phyloP scores from a whole-genome alignment of 2,888 invertebrate genomes.

The Boloria euphrosyne region DNA sequence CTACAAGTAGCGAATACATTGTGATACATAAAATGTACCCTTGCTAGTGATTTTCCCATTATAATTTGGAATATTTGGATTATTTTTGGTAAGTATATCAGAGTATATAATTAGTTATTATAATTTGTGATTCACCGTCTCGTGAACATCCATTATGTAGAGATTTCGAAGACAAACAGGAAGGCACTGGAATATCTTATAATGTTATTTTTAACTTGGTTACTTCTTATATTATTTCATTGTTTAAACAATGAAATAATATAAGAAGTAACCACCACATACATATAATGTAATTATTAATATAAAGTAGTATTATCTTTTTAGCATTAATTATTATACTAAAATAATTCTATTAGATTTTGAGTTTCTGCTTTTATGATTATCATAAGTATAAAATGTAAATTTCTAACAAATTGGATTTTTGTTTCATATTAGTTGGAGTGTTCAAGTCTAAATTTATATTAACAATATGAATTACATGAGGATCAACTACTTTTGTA shows the following conservation, averaged over 20 bases:
- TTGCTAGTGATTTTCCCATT: conserved; percentile 56
- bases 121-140: conserved; percentile 62
- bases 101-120: conserved; percentile 60
- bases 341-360: no score
- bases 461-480: no score
- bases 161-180: conserved; percentile 41
- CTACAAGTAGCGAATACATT: conserved; percentile 58
- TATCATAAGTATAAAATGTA: no score
- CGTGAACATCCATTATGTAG: conserved; percentile 44
- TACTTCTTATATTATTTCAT: conserved; percentile 25
- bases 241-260: no score
- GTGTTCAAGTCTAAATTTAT: no score
- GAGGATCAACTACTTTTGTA: no score
- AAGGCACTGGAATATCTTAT: conserved; percentile 37
- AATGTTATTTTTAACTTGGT: conserved; percentile 24
- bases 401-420: no score
- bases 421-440: no score
- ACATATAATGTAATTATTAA: conserved; percentile 10
- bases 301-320: neutral
- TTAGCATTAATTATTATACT: neutral
- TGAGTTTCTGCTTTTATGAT: no score
- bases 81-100: conserved; percentile 70
- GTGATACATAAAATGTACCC: conserved; percentile 62
- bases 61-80: conserved; percentile 54
- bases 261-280: no score